Conservation (phyloP, 2,797 vertebrate genomes). For the Sitta carolinensis region DNA sequence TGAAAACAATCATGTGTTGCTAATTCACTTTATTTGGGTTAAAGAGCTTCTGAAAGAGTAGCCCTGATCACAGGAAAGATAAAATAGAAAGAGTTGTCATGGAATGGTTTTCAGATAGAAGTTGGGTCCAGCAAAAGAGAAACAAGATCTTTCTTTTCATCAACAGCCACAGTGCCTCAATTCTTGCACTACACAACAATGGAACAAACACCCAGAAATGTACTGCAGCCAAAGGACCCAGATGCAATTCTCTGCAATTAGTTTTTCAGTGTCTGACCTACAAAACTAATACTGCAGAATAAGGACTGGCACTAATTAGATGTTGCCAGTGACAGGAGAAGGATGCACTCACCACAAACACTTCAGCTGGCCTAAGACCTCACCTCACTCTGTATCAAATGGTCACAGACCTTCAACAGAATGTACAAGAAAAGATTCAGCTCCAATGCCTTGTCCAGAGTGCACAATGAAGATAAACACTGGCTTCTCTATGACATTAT, state of each 20-base stretch:
- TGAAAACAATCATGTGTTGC: neutral
- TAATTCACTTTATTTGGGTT: neutral
- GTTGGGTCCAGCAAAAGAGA: neutral
- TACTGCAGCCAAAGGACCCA: neutral
- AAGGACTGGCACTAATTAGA: constrained; percentile 4
- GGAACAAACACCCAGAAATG: neutral
- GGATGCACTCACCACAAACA: neutral
- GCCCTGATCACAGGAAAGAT: neutral
- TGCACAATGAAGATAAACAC: constrained; percentile 66
- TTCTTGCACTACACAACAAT: neutral
- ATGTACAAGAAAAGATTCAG: neutral
- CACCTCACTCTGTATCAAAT: neutral
- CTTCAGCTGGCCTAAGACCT: neutral
- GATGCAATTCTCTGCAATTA: neutral
- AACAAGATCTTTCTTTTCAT: neutral
- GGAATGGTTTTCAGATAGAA: neutral
- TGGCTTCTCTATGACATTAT: constrained; percentile 33
- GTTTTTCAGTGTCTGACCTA: neutral
- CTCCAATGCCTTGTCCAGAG: neutral
- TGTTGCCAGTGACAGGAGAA: constrained; percentile 18
- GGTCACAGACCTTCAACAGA: neutral
- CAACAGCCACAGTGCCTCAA: neutral
- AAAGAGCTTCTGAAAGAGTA: neutral
- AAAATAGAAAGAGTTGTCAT: neutral
- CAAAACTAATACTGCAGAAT: neutral